Evolutionary conservation across 2,113 vertebrate species (phyloP), one percentile per base, ranked within the genome.

Genomic region (Bos indicus): DNA sequence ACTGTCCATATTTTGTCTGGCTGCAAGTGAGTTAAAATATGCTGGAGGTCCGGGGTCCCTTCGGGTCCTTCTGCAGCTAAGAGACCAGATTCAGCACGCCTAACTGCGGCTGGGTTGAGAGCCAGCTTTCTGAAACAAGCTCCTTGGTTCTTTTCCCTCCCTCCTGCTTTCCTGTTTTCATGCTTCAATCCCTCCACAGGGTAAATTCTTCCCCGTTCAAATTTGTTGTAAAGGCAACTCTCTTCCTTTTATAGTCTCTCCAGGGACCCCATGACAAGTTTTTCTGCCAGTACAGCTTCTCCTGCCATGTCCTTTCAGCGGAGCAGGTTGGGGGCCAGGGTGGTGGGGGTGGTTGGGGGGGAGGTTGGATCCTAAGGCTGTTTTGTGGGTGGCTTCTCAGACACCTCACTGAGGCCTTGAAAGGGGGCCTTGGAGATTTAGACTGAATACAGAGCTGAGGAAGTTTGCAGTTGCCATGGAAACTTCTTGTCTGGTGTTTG

Each of bases 401-500:
- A 89, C 89, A 62, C 90, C 43, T 87, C 80, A 36, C 0, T 88
- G 94, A 94, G 57, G 26, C 62, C 48, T 90, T 91, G 90, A 88
- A 97, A 93, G 60, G 77, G 11, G 91, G 43, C 88, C 88, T 92
- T 96, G 78, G 92, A 82, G 84, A 96, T 46, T 77, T 51, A 91
- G 21, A 62, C 64, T 90, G 96, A 96, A 93, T 54, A 59, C 74
- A 87, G 71, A 93, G 98, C 97, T 62, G n/a, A 97, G 78, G 90
- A 97, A 98, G 96, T 96, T 98, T 96, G 77, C 56, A 46, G 96
- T 98, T 96, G 96, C 95, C 96, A 98, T 98, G 98, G 98, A 96
- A 97, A 99, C 97, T 81, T 90, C 93, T 97, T 96, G 97, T 95
- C 96, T 95, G 94, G 94, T 98, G 97, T 98, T 97, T 98, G 59